Evolutionary conservation across 2,888 invertebrate genomes (phyloP).

Genomic region (Drosophila recens): DNA sequence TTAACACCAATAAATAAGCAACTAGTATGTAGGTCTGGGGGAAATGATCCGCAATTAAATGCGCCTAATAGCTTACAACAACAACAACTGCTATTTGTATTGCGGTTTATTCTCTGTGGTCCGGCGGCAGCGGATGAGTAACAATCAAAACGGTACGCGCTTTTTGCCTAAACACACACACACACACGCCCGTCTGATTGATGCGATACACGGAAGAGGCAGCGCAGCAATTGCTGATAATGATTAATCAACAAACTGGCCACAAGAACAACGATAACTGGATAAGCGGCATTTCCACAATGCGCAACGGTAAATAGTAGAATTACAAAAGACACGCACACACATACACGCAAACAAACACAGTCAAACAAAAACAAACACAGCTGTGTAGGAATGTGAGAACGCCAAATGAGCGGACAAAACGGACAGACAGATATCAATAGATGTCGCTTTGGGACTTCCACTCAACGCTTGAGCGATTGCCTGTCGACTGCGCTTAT

Average conservation of each 20-base stretch:
- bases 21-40: constrained; percentile 46
- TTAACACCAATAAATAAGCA: constrained; percentile 68
- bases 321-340: constrained; percentile 35
- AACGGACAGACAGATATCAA: constrained; percentile 35
- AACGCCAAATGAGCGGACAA: constrained; percentile 26
- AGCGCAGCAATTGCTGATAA: constrained; percentile 44
- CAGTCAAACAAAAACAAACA: constrained; percentile 19
- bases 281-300: constrained; percentile 52
- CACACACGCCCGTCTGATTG: constrained; percentile 47
- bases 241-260: constrained; percentile 58
- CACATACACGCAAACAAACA: neutral
- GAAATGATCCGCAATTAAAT: constrained; percentile 62
- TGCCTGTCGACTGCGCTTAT: constrained; percentile 36
- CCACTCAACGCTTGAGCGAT: constrained; percentile 8
- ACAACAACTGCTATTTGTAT: constrained; percentile 42
- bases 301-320: constrained; percentile 61
- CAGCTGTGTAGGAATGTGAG: constrained; percentile 26
- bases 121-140: constrained; percentile 49
- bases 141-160: constrained; percentile 58
- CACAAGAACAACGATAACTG: constrained; percentile 48
- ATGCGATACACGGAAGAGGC: constrained; percentile 58
- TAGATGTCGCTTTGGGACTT: constrained; percentile 13
- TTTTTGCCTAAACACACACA: constrained; percentile 27
- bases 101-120: constrained; percentile 58
- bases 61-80: constrained; percentile 59